These are phyloP conservation scores for Himalopsyche anomala DNA, from an alignment of 2,888 invertebrate genomes.

Conservation along the genomic window DNA sequence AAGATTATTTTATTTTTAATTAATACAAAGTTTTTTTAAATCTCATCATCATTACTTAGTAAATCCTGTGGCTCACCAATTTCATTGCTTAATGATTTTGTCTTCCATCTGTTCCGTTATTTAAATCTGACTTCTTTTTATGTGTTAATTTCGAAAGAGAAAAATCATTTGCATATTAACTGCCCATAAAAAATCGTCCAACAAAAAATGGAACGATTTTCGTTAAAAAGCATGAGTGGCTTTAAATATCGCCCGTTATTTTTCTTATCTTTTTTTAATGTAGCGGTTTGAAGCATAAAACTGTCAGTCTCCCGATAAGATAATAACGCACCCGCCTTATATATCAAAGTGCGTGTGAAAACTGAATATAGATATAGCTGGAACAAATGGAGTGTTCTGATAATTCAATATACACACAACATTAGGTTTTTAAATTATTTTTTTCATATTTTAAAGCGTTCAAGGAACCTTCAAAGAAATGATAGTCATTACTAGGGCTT, in stretches of 20 bases:
- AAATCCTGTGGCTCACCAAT: too few species aligned
- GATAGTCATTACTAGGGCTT: too few species aligned
- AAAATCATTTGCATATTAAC: constrained; percentile 33
- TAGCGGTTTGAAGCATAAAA: constrained; percentile 52
- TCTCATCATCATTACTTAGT: too few species aligned
- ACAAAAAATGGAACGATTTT: constrained; percentile 26
- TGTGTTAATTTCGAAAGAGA: constrained; percentile 11
- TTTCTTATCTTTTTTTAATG: constrained; percentile 47
- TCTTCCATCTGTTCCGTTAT: too few species aligned
- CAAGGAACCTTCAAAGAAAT: too few species aligned
- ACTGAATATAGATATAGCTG: constrained; percentile 6
- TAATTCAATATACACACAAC: constrained; percentile 6
- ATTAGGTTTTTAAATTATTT: neutral
- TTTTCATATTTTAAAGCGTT: too few species aligned
- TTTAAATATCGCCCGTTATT: constrained; percentile 27
- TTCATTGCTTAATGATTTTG: too few species aligned
- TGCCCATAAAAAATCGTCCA: constrained; percentile 21
- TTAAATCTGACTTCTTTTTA: neutral
- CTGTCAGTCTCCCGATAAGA: constrained; percentile 49
- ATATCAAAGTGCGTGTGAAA: constrained; percentile 34
- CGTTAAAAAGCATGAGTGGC: constrained; percentile 26
- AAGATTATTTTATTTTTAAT: too few species aligned
- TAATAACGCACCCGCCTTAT: neutral
- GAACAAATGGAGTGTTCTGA: constrained; percentile 4
- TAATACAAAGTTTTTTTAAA: too few species aligned